phyloP scores from a whole-genome alignment of 1,140 invertebrate genomes.

The Listronotus oregonensis region DNA sequence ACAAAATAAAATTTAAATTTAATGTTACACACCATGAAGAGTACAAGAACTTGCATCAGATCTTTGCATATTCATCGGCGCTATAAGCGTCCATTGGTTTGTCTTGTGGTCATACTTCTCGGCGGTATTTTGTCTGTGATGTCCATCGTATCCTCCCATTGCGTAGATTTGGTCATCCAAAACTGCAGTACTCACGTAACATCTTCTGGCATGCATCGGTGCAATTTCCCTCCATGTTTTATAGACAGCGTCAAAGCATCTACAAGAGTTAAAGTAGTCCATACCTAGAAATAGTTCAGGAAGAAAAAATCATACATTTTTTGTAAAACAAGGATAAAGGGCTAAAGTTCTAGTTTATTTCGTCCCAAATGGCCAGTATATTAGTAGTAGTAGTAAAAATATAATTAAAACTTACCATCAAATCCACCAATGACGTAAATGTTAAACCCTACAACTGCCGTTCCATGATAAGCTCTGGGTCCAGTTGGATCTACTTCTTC shows the following conservation, averaged over 20 bases:
- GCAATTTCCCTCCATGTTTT: conserved; percentile 68
- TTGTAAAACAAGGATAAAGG: too few relatives aligned
- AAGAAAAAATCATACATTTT: not conserved
- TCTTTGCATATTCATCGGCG: conserved; percentile 68
- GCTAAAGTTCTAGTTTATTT: too few relatives aligned
- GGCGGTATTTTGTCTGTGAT: conserved; percentile 72
- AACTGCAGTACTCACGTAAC: conserved; percentile 70
- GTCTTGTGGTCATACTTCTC: conserved; percentile 73
- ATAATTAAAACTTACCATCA: conserved; percentile 64
- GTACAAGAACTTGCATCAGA: conserved; percentile 73
- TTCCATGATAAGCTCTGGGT: conserved; percentile 73
- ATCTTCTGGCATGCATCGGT: conserved; percentile 68
- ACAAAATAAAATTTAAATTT: not conserved
- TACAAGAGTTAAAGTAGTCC: conserved; percentile 68
- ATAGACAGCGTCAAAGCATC: conserved; percentile 67
- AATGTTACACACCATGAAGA: conserved; percentile 58
- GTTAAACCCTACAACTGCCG: conserved; percentile 66
- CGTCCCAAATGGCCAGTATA: too few relatives aligned
- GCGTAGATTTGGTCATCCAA: conserved; percentile 70
- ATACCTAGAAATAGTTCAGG: conserved; percentile 39
- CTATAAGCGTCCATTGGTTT: conserved; percentile 68
- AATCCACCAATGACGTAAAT: conserved; percentile 76
- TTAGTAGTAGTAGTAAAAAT: too few relatives aligned
- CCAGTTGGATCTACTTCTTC: conserved; percentile 65
- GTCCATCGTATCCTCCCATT: conserved; percentile 79